Base-by-base conservation (phyloP, 2,888 invertebrate genomes). In the Ephialtes manifestator region DNA sequence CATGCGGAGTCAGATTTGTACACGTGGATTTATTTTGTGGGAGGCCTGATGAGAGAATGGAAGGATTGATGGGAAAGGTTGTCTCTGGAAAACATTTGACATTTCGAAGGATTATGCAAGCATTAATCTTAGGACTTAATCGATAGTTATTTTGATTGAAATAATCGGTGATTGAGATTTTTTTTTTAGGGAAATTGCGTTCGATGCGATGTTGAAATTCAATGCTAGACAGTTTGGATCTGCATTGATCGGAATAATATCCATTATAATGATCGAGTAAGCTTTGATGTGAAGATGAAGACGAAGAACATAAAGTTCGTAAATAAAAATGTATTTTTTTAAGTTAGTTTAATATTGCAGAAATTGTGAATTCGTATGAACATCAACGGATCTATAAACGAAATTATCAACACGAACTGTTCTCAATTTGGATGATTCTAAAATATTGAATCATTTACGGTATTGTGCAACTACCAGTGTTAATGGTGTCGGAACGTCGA, bases 81-180 rank as follows among this genome's bases (percentile, higher is more conserved):
- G 4, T 11, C 15, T 70, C 31, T 4, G 31, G n/a, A 35, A 35
- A 31, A 53, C 35, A 2, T 39, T 20, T 55, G 71, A 71, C 71
- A 55, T 39, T 71, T 71, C 20, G 7, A 5, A 35, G 20, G 53
- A 71, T 71, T 55, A 35, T 55, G 55, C 13, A 35, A 53, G 18
- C 10, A 31, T 51, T 31, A n/a, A n/a, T n/a, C n/a, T n/a, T n/a
- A n/a, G 48, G 15, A 15, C n/a, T n/a, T 68, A n/a, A 46, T 46
- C 35, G 43, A 13, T 43, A 8, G 48, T 46, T 4, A 68, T 46
- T 13, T n/a, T 39, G 48, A 46, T 68, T 46, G 28, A 4, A 28
- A 15, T 46, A 24, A 24, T 28, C 48, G 46, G n/a, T 28, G 20
- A 46, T 46, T 24, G 46, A 43, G 48, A 15, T 28, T 28, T 13